phyloP scores from a whole-genome alignment of 2,113 vertebrate genomes.

The Sinocyclocheilus anophthalmus region DNA sequence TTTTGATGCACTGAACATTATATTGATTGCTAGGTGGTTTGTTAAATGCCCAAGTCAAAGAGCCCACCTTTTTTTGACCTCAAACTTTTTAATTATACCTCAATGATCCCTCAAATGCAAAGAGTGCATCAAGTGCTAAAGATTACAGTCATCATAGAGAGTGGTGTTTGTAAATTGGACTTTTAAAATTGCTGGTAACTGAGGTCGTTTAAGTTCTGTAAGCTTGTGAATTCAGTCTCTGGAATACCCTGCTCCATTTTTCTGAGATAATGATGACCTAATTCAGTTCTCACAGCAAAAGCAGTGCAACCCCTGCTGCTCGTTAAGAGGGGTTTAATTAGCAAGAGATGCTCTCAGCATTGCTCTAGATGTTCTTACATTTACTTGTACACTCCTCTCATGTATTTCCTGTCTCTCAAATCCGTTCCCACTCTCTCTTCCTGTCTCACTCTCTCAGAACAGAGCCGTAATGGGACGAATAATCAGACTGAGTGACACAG shows the following conservation, averaged over 20 bases:
- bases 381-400: background rate
- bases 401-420: constrained; percentile 47
- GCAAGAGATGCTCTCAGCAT: constrained; percentile 4
- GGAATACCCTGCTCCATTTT: background rate
- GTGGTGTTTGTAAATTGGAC: background rate
- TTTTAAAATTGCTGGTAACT: background rate
- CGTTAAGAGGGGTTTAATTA: background rate
- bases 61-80: background rate
- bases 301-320: background rate
- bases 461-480: constrained; percentile 89
- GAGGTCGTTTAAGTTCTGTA: background rate
- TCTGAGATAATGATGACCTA: background rate
- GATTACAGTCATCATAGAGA: background rate
- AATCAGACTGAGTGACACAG: constrained; percentile 90
- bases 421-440: constrained; percentile 71
- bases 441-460: constrained; percentile 85
- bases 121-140: background rate
- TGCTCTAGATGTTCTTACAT: background rate
- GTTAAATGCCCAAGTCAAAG: background rate
- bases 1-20: background rate
- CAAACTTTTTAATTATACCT: background rate
- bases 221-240: background rate
- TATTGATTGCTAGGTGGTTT: background rate
- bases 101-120: background rate
- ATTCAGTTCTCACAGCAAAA: background rate